Conservation (phyloP, 2,888 invertebrate species). For the Temnothorax unifasciatus region DNA sequence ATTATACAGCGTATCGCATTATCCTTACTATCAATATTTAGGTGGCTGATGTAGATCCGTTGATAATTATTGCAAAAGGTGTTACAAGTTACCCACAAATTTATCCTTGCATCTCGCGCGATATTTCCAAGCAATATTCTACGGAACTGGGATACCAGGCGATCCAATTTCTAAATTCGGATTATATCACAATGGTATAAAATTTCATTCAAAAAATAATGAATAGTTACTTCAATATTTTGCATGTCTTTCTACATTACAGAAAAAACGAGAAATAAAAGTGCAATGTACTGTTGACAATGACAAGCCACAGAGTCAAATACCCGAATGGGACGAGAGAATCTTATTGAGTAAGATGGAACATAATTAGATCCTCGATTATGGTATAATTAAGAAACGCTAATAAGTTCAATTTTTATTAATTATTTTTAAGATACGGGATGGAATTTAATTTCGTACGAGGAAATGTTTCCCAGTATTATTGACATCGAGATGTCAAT, state of each 20-base stretch:
- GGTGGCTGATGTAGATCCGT: slow-evolving; percentile 88
- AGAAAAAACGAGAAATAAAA: slow-evolving; percentile 22
- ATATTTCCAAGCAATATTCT: slow-evolving; percentile 80
- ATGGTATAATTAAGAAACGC: not conserved
- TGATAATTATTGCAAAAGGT: slow-evolving; percentile 87
- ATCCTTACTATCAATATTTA: slow-evolving; percentile 81
- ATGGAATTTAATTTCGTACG: slow-evolving; percentile 82
- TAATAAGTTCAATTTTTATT: not conserved
- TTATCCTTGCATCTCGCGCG: slow-evolving; percentile 87
- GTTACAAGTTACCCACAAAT: slow-evolving; percentile 89
- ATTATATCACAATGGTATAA: slow-evolving; percentile 58
- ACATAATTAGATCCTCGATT: not conserved
- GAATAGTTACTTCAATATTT: not conserved
- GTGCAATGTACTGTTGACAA: not conserved
- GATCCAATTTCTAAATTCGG: slow-evolving; percentile 79
- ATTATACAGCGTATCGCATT: not conserved
- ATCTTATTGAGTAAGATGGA: slow-evolving; percentile 18
- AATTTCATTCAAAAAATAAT: not conserved
- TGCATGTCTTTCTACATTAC: not conserved
- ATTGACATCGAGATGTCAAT: slow-evolving; percentile 89
- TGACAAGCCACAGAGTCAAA: not conserved
- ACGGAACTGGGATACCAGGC: slow-evolving; percentile 87
- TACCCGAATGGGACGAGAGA: slow-evolving; percentile 27
- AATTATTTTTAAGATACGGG: slow-evolving; percentile 69
- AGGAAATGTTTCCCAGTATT: slow-evolving; percentile 87